Percentiles rank a stretch among this genome's conserved stretches.
These are phyloP conservation scores for Labeo calbasu DNA, from an alignment of 2,797 vertebrate genomes.

Conservation along the genomic window DNA sequence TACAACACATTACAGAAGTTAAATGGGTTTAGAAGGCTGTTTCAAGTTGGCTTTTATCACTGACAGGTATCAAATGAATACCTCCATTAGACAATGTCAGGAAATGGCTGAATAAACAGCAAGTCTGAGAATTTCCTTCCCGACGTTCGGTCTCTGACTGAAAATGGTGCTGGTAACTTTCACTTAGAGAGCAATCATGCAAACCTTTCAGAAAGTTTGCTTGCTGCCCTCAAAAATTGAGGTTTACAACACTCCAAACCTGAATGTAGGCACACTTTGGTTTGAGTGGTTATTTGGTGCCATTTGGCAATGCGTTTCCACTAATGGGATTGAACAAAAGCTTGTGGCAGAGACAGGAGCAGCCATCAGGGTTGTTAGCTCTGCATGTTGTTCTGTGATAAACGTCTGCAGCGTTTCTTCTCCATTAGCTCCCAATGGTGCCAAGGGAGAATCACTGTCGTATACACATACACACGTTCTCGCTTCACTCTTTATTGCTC, in stretches of 20 bases:
- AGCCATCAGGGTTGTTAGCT: conserved; percentile 32
- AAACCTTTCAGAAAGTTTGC: not conserved
- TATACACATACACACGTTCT: not conserved
- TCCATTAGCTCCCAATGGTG: conserved; percentile 57
- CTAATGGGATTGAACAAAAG: conserved; percentile 33
- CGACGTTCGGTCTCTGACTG: conserved; percentile 4
- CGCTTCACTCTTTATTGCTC: not conserved
- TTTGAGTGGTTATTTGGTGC: conserved; percentile 36
- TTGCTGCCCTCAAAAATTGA: conserved; percentile 2
- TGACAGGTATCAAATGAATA: not conserved
- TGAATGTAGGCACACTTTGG: conserved; percentile 22
- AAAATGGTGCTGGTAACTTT: conserved; percentile 13
- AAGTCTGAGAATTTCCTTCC: conserved; percentile 40
- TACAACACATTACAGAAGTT: not conserved
- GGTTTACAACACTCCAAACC: not conserved
- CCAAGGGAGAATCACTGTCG: conserved; percentile 50
- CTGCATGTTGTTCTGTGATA: conserved; percentile 32
- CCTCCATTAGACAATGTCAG: conserved; percentile 54
- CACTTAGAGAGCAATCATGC: not conserved
- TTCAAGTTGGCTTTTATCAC: not conserved
- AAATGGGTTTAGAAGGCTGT: not conserved
- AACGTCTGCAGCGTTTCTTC: conserved; percentile 33
- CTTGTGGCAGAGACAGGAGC: not conserved
- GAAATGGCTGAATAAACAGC: conserved; percentile 50
- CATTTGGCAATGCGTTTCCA: conserved; percentile 16